Conservation (phyloP, 2,797 vertebrate genomes). For the Sebastes diaconus region DNA sequence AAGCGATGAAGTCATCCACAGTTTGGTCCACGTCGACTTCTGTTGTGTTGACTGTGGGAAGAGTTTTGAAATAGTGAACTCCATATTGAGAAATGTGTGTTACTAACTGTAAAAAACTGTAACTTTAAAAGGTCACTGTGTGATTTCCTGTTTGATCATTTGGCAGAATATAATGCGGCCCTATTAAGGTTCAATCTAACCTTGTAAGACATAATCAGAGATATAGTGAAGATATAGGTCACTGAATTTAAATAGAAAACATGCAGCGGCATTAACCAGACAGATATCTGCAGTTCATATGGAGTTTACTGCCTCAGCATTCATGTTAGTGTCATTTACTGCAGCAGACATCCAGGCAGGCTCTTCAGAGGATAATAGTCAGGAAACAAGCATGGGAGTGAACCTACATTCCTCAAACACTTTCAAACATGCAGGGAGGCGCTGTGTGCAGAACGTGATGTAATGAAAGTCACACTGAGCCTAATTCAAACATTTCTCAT, state of each 20-base stretch:
- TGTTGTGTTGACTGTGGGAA: background rate
- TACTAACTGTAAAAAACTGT: background rate
- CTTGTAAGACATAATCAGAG: background rate
- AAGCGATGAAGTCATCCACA: background rate
- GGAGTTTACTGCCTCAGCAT: constrained; percentile 20
- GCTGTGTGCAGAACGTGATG: constrained; percentile 15
- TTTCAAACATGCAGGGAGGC: constrained; percentile 43
- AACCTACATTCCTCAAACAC: constrained; percentile 65
- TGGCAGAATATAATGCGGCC: background rate
- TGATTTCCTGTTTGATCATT: constrained; percentile 6
- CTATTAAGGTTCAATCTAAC: background rate
- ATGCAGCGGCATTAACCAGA: background rate
- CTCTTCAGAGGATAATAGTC: constrained; percentile 24
- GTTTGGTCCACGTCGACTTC: background rate
- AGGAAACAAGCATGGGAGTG: constrained; percentile 64
- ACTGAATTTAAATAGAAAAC: background rate
- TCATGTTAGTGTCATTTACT: background rate
- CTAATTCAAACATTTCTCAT: constrained; percentile 49
- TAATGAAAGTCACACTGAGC: constrained; percentile 33
- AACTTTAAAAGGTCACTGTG: too few species aligned
- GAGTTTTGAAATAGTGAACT: background rate
- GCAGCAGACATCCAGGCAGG: constrained; percentile 21
- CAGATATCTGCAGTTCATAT: constrained; percentile 16
- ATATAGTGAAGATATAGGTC: background rate
- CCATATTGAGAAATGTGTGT: background rate